Base-by-base conservation (phyloP, 2,797 vertebrate genomes). In the Melanotaenia parkinsoni region DNA sequence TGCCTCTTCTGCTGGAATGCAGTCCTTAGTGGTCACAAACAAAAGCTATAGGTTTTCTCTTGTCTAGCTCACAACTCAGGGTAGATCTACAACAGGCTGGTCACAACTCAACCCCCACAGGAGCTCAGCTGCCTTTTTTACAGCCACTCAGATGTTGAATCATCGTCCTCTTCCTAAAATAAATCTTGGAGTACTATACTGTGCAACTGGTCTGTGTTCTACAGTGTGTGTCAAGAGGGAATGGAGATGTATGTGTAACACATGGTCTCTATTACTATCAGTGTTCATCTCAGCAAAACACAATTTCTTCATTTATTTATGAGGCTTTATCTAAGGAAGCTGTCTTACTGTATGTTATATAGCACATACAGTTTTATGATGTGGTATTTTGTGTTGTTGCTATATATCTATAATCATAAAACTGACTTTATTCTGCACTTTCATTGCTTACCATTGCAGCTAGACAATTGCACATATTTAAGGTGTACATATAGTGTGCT, bases 141-240 rank as follows among this genome's bases (percentile, higher is more conserved):
- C 71, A 79, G 50, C 73, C 84, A 76, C 87, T 87, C 85, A 53
- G 72, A 86, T 83, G 77, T 79, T 90, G 91, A 91, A 88, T 92
- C 89, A 91, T 58, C 40, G 72, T 40, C 64, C 63, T 64, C 9
- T 76, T 81, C 79, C 73, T 75, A 85, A 90, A 91, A 89, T 92
- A 89, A 79, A 86, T 71, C 51, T 9, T 67, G 7, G 74, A 79
- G 80, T 77, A 64, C 77, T 75, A 64, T 63, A 69, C 79, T 83
- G 81, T 84, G 63, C 51, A 85, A 73, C 72, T 82, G 45, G 61
- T 67, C 45, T 62, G 53, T 50, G 51, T 72, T 68, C 72, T 37
- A 3, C 72, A 43, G 59, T 18, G 16, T 38, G 8, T 30, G 54
- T 83, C 60, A 63, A 57, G 50, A 62, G 63, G 56, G 70, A 85